These are phyloP conservation scores for Drosophila niveifrons DNA, from an alignment of 2,888 invertebrate species.

Conservation along the genomic window DNA sequence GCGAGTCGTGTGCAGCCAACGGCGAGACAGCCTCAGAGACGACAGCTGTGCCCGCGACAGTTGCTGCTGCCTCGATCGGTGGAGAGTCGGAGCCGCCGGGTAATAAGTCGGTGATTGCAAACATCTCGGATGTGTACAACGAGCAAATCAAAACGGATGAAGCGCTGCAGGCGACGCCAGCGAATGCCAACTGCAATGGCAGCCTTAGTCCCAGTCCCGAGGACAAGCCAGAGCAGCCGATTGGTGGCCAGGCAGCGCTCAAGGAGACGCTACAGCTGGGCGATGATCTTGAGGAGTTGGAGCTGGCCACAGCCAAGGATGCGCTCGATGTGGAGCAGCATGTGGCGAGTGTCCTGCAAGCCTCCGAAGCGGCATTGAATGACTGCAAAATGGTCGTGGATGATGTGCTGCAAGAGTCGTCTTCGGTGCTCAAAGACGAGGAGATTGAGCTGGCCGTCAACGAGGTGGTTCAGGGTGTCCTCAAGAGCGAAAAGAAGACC, in stretches of 20 bases:
- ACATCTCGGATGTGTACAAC: constrained; percentile 85
- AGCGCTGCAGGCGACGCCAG: constrained; percentile 54
- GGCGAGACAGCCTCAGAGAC: constrained; percentile 21
- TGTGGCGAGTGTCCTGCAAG: constrained; percentile 86
- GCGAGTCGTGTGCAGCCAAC: constrained; percentile 29
- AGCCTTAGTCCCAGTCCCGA: constrained; percentile 33
- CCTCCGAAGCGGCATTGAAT: constrained; percentile 86
- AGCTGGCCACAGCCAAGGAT: constrained; percentile 74
- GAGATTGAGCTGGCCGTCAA: constrained; percentile 86
- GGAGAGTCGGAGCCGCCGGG: constrained; percentile 39
- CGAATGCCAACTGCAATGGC: constrained; percentile 70
- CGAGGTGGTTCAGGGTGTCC: constrained; percentile 86
- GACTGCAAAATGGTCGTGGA: constrained; percentile 84
- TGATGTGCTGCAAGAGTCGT: constrained; percentile 78
- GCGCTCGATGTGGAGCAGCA: constrained; percentile 86
- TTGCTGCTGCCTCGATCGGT: neutral
- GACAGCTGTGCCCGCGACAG: neutral
- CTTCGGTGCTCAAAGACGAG: constrained; percentile 86
- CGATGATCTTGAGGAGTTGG: constrained; percentile 79
- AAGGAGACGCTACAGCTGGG: constrained; percentile 85
- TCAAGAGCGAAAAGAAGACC: constrained; percentile 85
- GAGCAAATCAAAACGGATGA: constrained; percentile 84
- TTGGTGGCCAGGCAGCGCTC: constrained; percentile 76
- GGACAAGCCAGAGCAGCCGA: constrained; percentile 20
- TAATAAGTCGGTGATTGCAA: constrained; percentile 82